Base-by-base conservation (phyloP, 2,113 vertebrate species). In the Prietella phreatophila region DNA sequence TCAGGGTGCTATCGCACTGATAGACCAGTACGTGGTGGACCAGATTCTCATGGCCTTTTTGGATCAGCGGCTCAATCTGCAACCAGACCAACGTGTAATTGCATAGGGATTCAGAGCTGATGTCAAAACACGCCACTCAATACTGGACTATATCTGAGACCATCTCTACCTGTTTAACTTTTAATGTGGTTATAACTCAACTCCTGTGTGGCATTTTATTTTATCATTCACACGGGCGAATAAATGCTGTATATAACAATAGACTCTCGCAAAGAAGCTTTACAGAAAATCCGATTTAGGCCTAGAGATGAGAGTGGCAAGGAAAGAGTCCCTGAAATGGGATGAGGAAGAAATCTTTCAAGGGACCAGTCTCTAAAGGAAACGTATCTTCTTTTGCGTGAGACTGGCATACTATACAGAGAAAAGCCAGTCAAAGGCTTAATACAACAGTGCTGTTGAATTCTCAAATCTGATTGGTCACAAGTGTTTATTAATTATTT, bases 11-110 rank as follows among this genome's bases (percentile, higher is more conserved):
- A 87, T 95, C 95, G 89, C 97, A 97, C 88, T 97, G 96, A 90
- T 97, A 97, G 65, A 97, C 94, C 53, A 97, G 91, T 88, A 97
- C 96, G 79, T 97, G 97, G 87, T 97, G 97, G 8, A 97, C 95
- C 90, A 97, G 65, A 84, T 93, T 95, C 92, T 96, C 96, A 0
- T 97, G 97, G 71, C 95, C 96, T 85, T 92, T 94, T 91, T 97
- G 95, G 86, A 97, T 96, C 92, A 97, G 73, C 0, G 97, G 97
- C 53, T 97, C 95, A 67, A 97, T 95, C 97, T 97, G 89, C n/a
- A 84, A 89, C 67, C 86, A 67, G 9, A 89, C 11, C 63, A 83
- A 69, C 65, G 8, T 15, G 15, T 65, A 65, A 65, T 1, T 4
- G 1, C 27, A 67, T 14, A 30, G 36, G 39, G 22, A 47, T 76